Evolutionary conservation across 2,888 invertebrate genomes (phyloP).

Genomic region (Epinotia demarniana): DNA sequence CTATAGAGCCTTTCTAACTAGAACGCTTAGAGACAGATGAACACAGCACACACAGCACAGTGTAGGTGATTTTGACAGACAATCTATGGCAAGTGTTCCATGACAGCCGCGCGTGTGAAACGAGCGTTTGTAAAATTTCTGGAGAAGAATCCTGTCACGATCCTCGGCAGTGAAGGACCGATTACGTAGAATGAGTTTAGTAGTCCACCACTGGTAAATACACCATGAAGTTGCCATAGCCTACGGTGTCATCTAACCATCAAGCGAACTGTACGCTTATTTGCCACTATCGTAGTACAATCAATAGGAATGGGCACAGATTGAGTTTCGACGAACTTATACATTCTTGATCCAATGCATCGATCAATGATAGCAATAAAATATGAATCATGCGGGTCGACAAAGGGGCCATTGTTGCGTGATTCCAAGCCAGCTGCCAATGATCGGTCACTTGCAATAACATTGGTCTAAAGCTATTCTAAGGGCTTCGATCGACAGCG

Average conservation of each 20-base stretch:
- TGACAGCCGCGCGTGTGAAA: too few relatives aligned
- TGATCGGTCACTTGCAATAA: slow-evolving; percentile 1
- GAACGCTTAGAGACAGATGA: too few relatives aligned
- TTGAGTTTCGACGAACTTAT: slow-evolving; percentile 62
- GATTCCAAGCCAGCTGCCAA: neutral
- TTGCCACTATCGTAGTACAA: neutral
- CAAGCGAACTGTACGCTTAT: neutral
- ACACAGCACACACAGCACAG: too few relatives aligned
- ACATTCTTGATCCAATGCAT: slow-evolving; percentile 53
- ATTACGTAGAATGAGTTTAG: too few relatives aligned
- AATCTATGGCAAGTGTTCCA: too few relatives aligned
- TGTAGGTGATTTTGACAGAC: too few relatives aligned
- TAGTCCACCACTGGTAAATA: too few relatives aligned
- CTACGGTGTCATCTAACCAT: neutral
- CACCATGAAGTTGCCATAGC: too few relatives aligned
- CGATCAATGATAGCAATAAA: slow-evolving; percentile 63
- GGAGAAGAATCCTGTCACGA: too few relatives aligned
- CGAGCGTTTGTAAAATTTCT: too few relatives aligned
- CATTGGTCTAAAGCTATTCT: neutral
- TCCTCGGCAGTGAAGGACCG: too few relatives aligned
- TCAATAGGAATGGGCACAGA: neutral
- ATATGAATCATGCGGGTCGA: slow-evolving; percentile 63
- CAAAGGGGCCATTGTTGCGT: slow-evolving; percentile 48
- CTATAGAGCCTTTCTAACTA: too few relatives aligned
- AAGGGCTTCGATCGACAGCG: neutral